Conservation (phyloP, 1,140 invertebrate genomes). For the Lasioglossum baleicum region DNA sequence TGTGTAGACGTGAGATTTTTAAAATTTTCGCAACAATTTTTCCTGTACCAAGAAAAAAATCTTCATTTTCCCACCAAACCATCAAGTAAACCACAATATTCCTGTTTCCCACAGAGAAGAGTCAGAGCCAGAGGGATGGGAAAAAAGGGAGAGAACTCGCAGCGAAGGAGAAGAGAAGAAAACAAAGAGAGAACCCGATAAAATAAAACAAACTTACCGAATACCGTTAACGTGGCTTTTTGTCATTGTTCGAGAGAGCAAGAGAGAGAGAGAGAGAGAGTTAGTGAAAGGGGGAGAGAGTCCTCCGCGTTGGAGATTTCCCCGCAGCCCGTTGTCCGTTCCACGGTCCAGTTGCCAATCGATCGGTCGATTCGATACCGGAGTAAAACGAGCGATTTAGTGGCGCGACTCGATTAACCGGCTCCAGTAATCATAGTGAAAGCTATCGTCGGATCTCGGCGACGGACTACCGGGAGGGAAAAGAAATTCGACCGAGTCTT, state of each 20-base stretch:
- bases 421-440: slow-evolving; percentile 44
- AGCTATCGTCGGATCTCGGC: slow-evolving; percentile 39
- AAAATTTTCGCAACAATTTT: too few species aligned
- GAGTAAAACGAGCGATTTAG: slow-evolving; percentile 42
- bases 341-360: not conserved
- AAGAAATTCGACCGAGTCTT: slow-evolving; percentile 21
- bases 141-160: too few species aligned
- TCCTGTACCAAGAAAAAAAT: too few species aligned
- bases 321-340: not conserved
- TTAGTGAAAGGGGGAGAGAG: not conserved
- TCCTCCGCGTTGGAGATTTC: not conserved
- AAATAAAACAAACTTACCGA: not conserved
- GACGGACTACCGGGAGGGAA: slow-evolving; percentile 7
- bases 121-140: too few species aligned
- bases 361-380: slow-evolving; percentile 9
- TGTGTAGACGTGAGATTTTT: too few species aligned
- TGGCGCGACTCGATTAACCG: slow-evolving; percentile 43
- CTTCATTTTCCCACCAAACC: too few species aligned
- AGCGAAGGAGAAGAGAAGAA: not conserved
- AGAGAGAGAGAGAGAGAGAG: not conserved
- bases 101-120: not conserved
- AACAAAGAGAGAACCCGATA: not conserved
- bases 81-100: too few species aligned
- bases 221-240: not conserved
- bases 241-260: slow-evolving; percentile 6